These are phyloP conservation scores for Alosa alosa DNA, from an alignment of 2,113 vertebrate species.

Conservation along the genomic window DNA sequence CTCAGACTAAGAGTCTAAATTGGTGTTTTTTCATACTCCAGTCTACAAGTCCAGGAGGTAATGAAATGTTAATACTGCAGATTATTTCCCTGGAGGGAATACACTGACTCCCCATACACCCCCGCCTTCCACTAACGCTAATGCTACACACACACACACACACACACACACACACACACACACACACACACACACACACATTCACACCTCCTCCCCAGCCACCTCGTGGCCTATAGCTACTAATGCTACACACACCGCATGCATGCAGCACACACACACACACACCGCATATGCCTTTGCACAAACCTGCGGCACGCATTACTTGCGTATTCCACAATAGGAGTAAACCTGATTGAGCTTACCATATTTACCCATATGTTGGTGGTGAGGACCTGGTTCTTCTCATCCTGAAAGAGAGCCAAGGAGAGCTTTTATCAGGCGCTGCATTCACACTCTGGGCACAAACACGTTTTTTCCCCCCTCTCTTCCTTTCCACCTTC, in stretches of 20 bases:
- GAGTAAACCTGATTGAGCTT: conserved; percentile 41
- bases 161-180: conserved; percentile 5
- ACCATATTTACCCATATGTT: conserved; percentile 82
- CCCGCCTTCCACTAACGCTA: neutral
- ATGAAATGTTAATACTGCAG: neutral
- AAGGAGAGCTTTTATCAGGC: neutral
- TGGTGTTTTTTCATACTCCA: neutral
- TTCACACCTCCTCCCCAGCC: neutral
- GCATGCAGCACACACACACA: no score
- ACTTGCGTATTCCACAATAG: no score
- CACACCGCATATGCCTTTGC: no score
- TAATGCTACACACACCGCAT: no score
- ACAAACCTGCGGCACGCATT: no score
- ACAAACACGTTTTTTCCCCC: neutral
- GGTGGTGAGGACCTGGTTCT: conserved; percentile 77
- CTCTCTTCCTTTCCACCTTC: neutral
- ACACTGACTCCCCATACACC: neutral
- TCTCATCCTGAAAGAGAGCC: conserved; percentile 71
- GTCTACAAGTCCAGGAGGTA: neutral
- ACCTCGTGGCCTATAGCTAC: no score
- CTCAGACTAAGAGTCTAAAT: neutral
- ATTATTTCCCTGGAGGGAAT: neutral
- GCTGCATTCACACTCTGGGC: neutral
- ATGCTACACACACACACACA: conserved; percentile 31
- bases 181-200: conserved; percentile 31